A percentile compares a stretch with the other conserved stretches of the same genome.
These are phyloP conservation scores for Cricetomys ansorgei DNA, from an alignment of 2,113 vertebrate species.

Conservation along the genomic window DNA sequence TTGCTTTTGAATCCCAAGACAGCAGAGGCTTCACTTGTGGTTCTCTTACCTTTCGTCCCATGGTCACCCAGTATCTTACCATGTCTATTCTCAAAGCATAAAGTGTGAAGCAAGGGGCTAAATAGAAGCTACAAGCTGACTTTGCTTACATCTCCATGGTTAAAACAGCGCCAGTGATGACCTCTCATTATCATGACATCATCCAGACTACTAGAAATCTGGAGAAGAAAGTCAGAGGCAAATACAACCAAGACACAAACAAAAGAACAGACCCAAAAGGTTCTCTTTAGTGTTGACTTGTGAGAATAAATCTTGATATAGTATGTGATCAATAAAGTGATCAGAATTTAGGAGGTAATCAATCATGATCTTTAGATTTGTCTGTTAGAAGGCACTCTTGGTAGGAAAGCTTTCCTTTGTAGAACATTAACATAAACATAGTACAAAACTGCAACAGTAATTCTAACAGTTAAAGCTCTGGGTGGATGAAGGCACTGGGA, in stretches of 20 bases:
- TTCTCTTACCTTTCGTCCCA: neutral
- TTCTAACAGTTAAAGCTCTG: neutral
- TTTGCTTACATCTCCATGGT: neutral
- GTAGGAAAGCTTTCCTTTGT: neutral
- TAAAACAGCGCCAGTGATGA: neutral
- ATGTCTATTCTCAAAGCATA: neutral
- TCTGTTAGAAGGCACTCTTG: neutral
- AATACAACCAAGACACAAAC: neutral
- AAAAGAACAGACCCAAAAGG: neutral
- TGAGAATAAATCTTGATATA: conserved; percentile 29
- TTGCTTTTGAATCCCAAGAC: neutral
- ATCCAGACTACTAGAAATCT: neutral
- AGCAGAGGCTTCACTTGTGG: neutral
- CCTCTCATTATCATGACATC: neutral
- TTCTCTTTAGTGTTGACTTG: conserved; percentile 32
- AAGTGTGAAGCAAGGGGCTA: neutral
- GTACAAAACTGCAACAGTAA: neutral
- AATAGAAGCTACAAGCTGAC: neutral
- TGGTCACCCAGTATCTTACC: neutral
- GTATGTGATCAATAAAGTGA: conserved; percentile 48
- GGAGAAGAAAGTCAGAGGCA: neutral
- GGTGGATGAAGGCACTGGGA: neutral
- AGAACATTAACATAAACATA: neutral
- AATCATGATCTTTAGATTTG: conserved; percentile 45
- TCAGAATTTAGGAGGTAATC: conserved; percentile 50